Percentiles rank a stretch among this genome's conserved stretches.
phyloP scores from a whole-genome alignment of 2,113 vertebrate genomes.

The Rhodinocichla rosea region DNA sequence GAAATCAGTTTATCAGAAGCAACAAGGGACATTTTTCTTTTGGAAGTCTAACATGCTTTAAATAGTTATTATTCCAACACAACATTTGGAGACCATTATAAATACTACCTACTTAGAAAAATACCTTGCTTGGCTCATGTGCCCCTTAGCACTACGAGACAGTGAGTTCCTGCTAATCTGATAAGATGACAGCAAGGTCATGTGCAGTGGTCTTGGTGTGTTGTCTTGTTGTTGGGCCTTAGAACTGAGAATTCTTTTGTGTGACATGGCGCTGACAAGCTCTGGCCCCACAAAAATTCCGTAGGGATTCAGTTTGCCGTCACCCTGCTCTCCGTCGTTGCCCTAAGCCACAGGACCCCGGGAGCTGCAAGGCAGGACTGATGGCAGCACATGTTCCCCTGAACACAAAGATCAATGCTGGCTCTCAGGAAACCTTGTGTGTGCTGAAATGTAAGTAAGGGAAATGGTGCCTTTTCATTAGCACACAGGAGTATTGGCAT shows the following conservation, averaged over 20 bases:
- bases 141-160: background rate
- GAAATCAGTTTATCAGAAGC: slow-evolving; percentile 31
- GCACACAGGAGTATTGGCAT: slow-evolving; percentile 5
- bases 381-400: background rate
- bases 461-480: slow-evolving; percentile 50
- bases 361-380: background rate
- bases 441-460: slow-evolving; percentile 14
- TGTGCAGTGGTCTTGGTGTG: background rate
- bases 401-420: background rate
- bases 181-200: background rate
- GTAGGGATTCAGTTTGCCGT: background rate
- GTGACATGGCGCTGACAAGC: background rate
- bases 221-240: background rate
- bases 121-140: background rate
- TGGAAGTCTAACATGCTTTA: slow-evolving; percentile 27
- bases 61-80: slow-evolving; percentile 42
- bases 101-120: background rate
- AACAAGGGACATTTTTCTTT: slow-evolving; percentile 39
- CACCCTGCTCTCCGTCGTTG: background rate
- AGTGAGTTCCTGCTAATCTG: slow-evolving; percentile 17
- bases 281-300: background rate
- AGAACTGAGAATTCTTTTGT: background rate
- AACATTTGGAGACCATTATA: background rate
- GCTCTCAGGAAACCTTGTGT: background rate
- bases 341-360: background rate